These are phyloP conservation scores for Triplophysa yarkandensis DNA, from an alignment of 2,797 vertebrate genomes.

Conservation along the genomic window DNA sequence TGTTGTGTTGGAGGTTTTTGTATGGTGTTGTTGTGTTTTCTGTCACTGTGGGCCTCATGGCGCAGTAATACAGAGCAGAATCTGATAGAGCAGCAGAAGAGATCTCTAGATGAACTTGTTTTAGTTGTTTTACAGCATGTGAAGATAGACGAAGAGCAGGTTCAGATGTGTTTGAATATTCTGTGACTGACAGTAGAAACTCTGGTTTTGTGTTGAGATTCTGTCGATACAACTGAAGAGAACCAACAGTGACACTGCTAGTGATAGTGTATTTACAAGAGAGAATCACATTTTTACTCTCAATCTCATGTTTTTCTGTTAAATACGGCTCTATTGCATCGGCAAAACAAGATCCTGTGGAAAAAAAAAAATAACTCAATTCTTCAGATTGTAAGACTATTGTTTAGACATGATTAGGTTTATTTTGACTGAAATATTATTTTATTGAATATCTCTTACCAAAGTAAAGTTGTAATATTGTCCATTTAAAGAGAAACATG, in stretches of 20 bases:
- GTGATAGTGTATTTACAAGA: conserved; percentile 35
- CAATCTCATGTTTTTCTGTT: not conserved
- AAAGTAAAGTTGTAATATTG: conserved; percentile 1
- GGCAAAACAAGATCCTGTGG: not conserved
- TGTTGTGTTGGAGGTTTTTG: conserved; percentile 9
- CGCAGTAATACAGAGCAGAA: conserved; percentile 40
- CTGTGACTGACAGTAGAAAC: not conserved
- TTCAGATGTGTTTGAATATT: not conserved
- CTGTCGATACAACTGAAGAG: not conserved
- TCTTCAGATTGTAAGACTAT: not conserved
- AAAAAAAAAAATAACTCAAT: not conserved
- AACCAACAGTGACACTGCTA: not conserved
- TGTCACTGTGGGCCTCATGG: conserved; percentile 41
- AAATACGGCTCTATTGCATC: not conserved
- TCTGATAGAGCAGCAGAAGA: conserved; percentile 28
- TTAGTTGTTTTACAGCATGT: not conserved
- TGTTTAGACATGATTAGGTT: not conserved
- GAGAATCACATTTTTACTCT: conserved; percentile 25
- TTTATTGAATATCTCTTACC: not conserved
- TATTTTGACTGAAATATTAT: not conserved
- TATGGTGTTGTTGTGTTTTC: conserved; percentile 10
- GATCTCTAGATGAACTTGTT: conserved; percentile 21
- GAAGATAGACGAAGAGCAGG: not conserved
- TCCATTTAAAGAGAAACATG: conserved; percentile 1
- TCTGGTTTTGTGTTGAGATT: no score